phyloP scores from a whole-genome alignment of 2,888 invertebrate species.

The Trichacis sp. region DNA sequence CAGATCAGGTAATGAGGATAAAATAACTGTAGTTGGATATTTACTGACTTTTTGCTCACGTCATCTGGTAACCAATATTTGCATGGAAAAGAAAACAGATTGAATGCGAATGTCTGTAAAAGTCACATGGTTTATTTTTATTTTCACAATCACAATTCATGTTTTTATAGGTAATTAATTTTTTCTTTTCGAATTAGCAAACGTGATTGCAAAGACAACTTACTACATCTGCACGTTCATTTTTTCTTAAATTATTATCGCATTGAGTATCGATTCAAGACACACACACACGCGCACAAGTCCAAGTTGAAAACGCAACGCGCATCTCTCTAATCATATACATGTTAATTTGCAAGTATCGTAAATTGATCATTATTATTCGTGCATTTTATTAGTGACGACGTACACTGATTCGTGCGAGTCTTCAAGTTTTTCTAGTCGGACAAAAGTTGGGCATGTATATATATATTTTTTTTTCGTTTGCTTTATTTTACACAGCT shows the following conservation, averaged over 20 bases:
- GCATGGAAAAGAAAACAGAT: constrained; percentile 4
- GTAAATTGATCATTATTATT: neutral
- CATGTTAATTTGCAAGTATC: constrained; percentile 15
- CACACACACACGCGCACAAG: too few relatives aligned
- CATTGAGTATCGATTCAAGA: constrained; percentile 24
- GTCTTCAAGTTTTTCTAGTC: too few relatives aligned
- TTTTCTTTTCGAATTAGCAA: constrained; percentile 44
- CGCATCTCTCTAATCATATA: constrained; percentile 8
- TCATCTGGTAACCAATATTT: too few relatives aligned
- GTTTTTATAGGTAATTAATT: constrained; percentile 38
- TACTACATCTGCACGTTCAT: constrained; percentile 15
- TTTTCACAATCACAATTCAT: constrained; percentile 61
- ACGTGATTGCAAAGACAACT: constrained; percentile 26
- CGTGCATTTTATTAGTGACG: too few relatives aligned
- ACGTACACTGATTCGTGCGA: too few relatives aligned
- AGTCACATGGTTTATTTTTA: constrained; percentile 57
- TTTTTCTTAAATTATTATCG: constrained; percentile 9
- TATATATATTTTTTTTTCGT: too few relatives aligned
- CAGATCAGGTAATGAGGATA: too few relatives aligned
- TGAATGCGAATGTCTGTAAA: constrained; percentile 35
- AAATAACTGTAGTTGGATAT: too few relatives aligned
- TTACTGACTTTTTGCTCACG: too few relatives aligned
- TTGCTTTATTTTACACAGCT: too few relatives aligned
- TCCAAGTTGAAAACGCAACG: constrained; percentile 12
- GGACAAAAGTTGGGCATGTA: too few relatives aligned